A percentile compares a stretch with the other conserved stretches of the same genome.
Conservation (phyloP, 2,113 vertebrate genomes). For the Seriola aureovittata region DNA sequence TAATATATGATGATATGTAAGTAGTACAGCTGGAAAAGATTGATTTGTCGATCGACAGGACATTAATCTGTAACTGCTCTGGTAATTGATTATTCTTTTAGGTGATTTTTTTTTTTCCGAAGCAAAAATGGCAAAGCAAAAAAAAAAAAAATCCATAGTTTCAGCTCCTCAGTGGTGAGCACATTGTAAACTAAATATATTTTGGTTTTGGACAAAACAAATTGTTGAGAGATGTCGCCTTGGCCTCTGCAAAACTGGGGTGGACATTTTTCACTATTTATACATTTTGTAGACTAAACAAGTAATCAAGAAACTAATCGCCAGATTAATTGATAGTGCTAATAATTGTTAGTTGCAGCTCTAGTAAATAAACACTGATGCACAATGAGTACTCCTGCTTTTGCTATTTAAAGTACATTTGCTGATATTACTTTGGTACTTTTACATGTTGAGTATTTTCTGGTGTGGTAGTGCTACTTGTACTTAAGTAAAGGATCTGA, state of each 20-base stretch:
- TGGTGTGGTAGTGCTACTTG: background rate
- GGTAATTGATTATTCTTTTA: background rate
- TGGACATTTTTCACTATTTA: too few relatives aligned
- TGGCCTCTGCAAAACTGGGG: too few relatives aligned
- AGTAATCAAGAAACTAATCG: too few relatives aligned
- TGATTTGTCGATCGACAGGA: background rate
- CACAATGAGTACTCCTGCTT: background rate
- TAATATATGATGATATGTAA: background rate
- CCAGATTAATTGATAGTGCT: too few relatives aligned
- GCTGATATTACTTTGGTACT: background rate
- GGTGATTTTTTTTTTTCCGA: background rate
- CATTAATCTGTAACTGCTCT: background rate
- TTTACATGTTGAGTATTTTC: background rate
- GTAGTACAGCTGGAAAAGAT: background rate
- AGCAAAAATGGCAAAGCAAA: too few relatives aligned
- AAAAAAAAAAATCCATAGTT: too few relatives aligned
- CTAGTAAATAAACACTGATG: too few relatives aligned
- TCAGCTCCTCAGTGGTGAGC: too few relatives aligned
- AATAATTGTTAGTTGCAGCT: too few relatives aligned
- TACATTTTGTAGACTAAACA: too few relatives aligned
- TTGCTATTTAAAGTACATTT: background rate
- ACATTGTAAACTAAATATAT: background rate
- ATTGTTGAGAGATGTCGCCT: too few relatives aligned
- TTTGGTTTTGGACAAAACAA: background rate
- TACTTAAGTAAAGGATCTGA: background rate